Base-by-base conservation (phyloP, 2,888 invertebrate genomes). In the Amphipyra tragopoginis region DNA sequence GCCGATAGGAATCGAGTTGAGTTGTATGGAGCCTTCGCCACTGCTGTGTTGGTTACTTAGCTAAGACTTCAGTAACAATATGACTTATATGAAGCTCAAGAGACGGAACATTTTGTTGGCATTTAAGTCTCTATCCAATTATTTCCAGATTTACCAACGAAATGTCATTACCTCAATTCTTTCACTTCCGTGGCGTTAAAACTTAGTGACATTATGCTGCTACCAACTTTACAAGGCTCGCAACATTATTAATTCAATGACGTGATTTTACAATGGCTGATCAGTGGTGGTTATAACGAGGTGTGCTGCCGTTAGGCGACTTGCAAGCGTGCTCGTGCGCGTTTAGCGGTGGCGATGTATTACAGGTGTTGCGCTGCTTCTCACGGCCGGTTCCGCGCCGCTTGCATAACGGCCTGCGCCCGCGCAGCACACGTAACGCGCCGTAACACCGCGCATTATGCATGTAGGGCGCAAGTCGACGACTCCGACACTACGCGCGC, bases 401-500 rank as follows among this genome's bases (percentile, higher is more conserved):
- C 90, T 93, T 93, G 91, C 93, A 88, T 92, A 93, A 93, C 88
- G 86, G 85, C 83, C 73, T 81, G 81, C 80, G 83, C 80, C 62
- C 53, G 81, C 82, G 79, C 84, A 70, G 57, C 57, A 77, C 88
- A 92, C 92, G 93, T 93, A 93, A 93, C 86, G 80, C 87, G 84
- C 88, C 87, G 93, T 93, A 93, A 93, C 88, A 88, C 81, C 81
- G 79, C 84, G 81, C 85, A 90, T 91, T 93, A 91, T 90, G 90
- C 89, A 93, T 93, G 89, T 93, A 90, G 92, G 92, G 84, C 93
- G 87, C 87, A 84, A 86, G 85, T 66, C 52, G 65, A 58, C 72
- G 72, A 72, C 74, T 71, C 55, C 65, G 49, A 63, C 65, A 64
- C 40, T 33, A 39, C 47, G 42, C 58, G 47, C 51, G 57, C 47